A percentile compares a stretch with the other conserved stretches of the same genome.
Conservation (phyloP, 1,140 invertebrate species). For the Euura lappo region DNA sequence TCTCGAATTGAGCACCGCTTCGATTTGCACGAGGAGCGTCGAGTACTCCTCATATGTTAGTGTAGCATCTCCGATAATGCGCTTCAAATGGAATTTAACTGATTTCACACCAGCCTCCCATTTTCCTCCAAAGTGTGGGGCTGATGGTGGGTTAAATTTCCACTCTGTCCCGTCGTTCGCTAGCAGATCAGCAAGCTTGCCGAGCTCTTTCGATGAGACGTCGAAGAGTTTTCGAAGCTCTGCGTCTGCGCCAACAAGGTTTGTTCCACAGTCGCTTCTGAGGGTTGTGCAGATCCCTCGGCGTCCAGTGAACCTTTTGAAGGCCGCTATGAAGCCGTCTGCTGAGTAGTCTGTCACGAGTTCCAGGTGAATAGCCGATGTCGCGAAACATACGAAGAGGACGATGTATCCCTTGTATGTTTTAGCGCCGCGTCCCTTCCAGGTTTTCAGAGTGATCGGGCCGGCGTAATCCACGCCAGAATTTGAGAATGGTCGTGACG, state of each 20-base stretch:
- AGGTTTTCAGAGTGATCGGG: constrained; percentile 36
- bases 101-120: constrained; percentile 51
- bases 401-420: constrained; percentile 32
- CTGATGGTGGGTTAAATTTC: constrained; percentile 49
- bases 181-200: not conserved
- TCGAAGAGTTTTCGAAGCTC: not conserved
- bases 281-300: constrained; percentile 17
- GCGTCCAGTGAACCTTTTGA: constrained; percentile 16
- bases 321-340: constrained; percentile 18
- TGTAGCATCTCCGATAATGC: constrained; percentile 20
- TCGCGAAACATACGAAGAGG: constrained; percentile 30
- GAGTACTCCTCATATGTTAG: constrained; percentile 21
- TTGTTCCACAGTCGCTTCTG: constrained; percentile 21
- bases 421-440: constrained; percentile 24
- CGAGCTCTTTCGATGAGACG: no score
- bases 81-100: constrained; percentile 41
- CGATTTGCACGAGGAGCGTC: constrained; percentile 17
- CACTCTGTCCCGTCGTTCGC: constrained; percentile 27
- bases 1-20: constrained; percentile 30
- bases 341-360: constrained; percentile 27
- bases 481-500: constrained; percentile 39
- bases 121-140: constrained; percentile 49
- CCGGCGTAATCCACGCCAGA: constrained; percentile 54
- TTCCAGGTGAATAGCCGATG: constrained; percentile 32
- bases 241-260: constrained; percentile 22